Base-by-base conservation (phyloP, 2,797 vertebrate genomes). In the Echeneis naucrates region DNA sequence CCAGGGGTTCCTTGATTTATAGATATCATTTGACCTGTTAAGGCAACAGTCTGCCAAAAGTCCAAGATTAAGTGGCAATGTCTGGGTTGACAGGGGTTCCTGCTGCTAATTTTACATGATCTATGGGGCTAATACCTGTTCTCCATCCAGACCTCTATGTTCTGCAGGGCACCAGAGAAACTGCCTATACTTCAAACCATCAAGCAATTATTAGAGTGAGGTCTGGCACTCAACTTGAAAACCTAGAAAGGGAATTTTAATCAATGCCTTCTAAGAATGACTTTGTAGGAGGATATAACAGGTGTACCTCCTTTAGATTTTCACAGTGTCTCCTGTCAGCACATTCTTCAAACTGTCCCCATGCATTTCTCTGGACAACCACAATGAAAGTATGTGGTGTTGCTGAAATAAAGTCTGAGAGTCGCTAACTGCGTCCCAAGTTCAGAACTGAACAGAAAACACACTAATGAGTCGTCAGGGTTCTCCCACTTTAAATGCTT, bases 61-160 rank as follows among this genome's bases (percentile, higher is more conserved):
- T 91, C 93, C 91, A 95, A 95, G 94, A 95, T 95, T 92, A 94
- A 95, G 92, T 94, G 93, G 86, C 90, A 89, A 88, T 89, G 92
- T 93, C 93, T 81, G 82, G 54, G 88, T 90, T 94, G 94, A 95
- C 93, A 94, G 89, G 72, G 68, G 85, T 90, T 92, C 91, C 90
- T 94, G 92, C 92, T 94, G 94, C 93, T 94, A 95, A 95, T 94
- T 94, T 94, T 93, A 93, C 86, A 93, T 95, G 94, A 95, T 95
- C 91, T 94, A 95, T 95, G 88, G 92, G 88, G 86, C 91, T 91
- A 93, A 94, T 94, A 93, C 91, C 90, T 89, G 88, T 89, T 92
- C 89, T 89, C 85, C 84, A 89, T 91, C 86, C 87, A 82, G 56
- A 80, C 86, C 62, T 78, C 68, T 57, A 67, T 57, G 30, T 89